phyloP scores from a whole-genome alignment of 1,140 invertebrate genomes.

The Drosophila arizonae region DNA sequence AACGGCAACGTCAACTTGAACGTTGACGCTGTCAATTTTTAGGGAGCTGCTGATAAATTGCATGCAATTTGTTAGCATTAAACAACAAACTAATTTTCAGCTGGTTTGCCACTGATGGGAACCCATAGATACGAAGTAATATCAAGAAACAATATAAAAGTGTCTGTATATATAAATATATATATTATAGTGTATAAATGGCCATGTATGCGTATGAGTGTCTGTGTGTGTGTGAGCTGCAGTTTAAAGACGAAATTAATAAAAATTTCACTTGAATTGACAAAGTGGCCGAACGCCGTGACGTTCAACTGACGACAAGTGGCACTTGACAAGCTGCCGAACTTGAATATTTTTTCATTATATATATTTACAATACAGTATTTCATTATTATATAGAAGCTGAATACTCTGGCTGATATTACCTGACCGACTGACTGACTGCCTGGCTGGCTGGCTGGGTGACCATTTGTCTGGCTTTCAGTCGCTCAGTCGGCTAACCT shows the following conservation, averaged over 20 bases:
- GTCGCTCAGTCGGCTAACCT: constrained; percentile 62
- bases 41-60: constrained; percentile 65
- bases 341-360: constrained; percentile 69
- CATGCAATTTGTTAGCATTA: constrained; percentile 79
- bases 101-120: constrained; percentile 62
- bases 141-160: constrained; percentile 36
- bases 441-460: constrained; percentile 26
- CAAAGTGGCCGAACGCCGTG: constrained; percentile 79
- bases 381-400: constrained; percentile 72
- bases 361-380: constrained; percentile 52
- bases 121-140: constrained; percentile 30
- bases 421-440: constrained; percentile 18
- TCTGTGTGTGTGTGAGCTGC: constrained; percentile 41
- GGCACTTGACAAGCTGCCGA: constrained; percentile 81
- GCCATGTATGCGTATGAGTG: constrained; percentile 5
- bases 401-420: constrained; percentile 23
- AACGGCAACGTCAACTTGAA: not conserved
- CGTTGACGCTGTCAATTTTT: constrained; percentile 30
- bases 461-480: constrained; percentile 21
- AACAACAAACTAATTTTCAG: constrained; percentile 66
- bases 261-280: constrained; percentile 82
- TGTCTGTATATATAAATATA: constrained; percentile 21
- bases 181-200: constrained; percentile 13
- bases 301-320: constrained; percentile 81
- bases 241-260: constrained; percentile 78